Conservation (phyloP, 1,140 invertebrate genomes). For the Tribolium castaneum region DNA sequence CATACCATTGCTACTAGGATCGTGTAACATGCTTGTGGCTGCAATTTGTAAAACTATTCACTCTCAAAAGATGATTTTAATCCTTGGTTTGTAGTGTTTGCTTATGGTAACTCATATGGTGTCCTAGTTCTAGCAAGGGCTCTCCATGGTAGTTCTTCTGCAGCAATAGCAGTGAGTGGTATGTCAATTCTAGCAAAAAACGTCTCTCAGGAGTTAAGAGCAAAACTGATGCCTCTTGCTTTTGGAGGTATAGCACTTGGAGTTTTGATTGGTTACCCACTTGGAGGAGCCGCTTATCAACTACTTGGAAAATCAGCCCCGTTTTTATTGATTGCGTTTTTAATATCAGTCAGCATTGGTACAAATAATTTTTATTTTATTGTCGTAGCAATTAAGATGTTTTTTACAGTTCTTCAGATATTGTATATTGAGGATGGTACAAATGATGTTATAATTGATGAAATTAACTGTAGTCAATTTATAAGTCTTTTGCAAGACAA, state of each 20-base stretch:
- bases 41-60: conserved; percentile 76
- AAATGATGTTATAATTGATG: conserved; percentile 47
- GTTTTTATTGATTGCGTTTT: conserved; percentile 74
- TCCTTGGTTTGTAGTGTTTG: conserved; percentile 74
- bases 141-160: conserved; percentile 87
- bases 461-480: conserved; percentile 65
- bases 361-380: too few relatives aligned
- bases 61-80: neutral
- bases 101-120: conserved; percentile 81
- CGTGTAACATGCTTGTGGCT: conserved; percentile 82
- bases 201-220: conserved; percentile 72
- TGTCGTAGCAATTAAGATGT: too few relatives aligned
- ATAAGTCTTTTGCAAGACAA: conserved; percentile 69
- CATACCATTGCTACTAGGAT: conserved; percentile 85
- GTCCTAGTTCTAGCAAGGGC: conserved; percentile 82
- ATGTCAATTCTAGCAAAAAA: conserved; percentile 73
- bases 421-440: conserved; percentile 35
- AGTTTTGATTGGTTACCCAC: conserved; percentile 82
- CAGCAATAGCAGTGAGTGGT: conserved; percentile 82
- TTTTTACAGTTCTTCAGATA: conserved; percentile 47
- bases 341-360: conserved; percentile 73
- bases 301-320: conserved; percentile 79
- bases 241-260: conserved; percentile 84
- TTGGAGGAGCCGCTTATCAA: conserved; percentile 81
- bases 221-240: conserved; percentile 79